Conservation (phyloP, 2,113 vertebrate genomes). For the Diadophis punctatus region DNA sequence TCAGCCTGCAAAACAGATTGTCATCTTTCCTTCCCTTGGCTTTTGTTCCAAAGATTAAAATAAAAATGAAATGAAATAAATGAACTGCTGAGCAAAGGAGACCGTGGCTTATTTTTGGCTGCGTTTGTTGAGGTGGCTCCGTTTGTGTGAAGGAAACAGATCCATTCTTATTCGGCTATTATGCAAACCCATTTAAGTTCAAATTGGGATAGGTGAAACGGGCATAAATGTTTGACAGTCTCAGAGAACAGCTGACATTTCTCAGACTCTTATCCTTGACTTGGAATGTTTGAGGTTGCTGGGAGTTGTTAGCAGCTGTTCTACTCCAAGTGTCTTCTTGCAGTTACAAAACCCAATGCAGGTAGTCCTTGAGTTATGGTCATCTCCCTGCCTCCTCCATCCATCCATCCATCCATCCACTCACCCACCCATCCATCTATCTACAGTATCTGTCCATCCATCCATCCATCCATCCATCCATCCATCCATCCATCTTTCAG, state of each 20-base stretch:
- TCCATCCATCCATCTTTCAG: too few relatives aligned
- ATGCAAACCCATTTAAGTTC: slow-evolving; percentile 58
- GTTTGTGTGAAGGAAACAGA: slow-evolving; percentile 49
- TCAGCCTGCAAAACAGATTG: slow-evolving; percentile 24
- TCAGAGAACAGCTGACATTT: slow-evolving; percentile 57
- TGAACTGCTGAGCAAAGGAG: slow-evolving; percentile 10
- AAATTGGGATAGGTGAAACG: slow-evolving; percentile 63
- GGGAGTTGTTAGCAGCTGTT: slow-evolving; percentile 4
- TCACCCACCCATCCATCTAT: too few relatives aligned
- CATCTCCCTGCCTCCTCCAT: too few relatives aligned
- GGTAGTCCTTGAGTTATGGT: background rate
- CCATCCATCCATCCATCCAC: background rate
- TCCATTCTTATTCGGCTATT: slow-evolving; percentile 63
- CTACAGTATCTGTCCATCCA: too few relatives aligned
- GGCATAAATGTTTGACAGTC: slow-evolving; percentile 64
- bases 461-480: too few relatives aligned
- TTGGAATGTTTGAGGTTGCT: slow-evolving; percentile 40
- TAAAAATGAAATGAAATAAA: background rate
- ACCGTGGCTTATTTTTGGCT: slow-evolving; percentile 19
- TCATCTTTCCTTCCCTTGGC: background rate
- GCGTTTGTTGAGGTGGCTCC: slow-evolving; percentile 39
- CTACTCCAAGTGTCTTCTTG: slow-evolving; percentile 27
- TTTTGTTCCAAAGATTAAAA: background rate
- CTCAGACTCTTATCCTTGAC: slow-evolving; percentile 52
- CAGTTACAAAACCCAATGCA: slow-evolving; percentile 12